These are phyloP conservation scores for Dichetophora obliterata DNA, from an alignment of 2,888 invertebrate species.

Conservation along the genomic window DNA sequence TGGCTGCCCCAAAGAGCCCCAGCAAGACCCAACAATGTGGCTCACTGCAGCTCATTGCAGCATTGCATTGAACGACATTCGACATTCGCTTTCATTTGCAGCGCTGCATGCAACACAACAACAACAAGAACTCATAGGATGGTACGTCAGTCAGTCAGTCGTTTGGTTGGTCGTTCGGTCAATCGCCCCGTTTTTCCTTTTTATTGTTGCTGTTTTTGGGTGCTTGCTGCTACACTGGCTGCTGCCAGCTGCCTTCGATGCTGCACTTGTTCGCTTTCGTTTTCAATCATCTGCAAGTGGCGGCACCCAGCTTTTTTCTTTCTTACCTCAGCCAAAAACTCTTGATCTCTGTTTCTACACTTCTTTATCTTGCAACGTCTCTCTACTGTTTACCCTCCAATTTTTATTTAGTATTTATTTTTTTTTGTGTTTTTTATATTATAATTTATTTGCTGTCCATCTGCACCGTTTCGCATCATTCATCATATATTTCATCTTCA, in stretches of 20 bases:
- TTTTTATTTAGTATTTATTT: not conserved
- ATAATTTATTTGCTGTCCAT: constrained; percentile 39
- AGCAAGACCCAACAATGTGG: not conserved
- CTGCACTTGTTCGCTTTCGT: constrained; percentile 44
- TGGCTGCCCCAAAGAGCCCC: not conserved
- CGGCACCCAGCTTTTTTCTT: constrained; percentile 2
- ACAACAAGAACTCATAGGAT: too few relatives aligned
- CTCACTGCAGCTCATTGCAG: not conserved
- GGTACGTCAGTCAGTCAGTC: constrained; percentile 10
- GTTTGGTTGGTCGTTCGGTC: constrained; percentile 32
- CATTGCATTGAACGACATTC: constrained; percentile 20
- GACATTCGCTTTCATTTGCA: constrained; percentile 33
- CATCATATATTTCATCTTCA: not conserved
- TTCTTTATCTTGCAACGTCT: too few relatives aligned
- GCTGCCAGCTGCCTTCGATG: not conserved
- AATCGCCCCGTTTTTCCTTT: not conserved
- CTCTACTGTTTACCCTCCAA: too few relatives aligned
- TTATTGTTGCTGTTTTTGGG: not conserved
- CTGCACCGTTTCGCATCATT: constrained; percentile 14
- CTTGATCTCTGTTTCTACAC: too few relatives aligned
- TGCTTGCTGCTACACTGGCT: constrained; percentile 37
- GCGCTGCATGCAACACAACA: not conserved
- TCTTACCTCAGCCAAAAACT: too few relatives aligned
- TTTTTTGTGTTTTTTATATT: constrained; percentile 34
- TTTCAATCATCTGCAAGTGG: constrained; percentile 42